phyloP scores from a whole-genome alignment of 2,113 vertebrate species.

The Ameiurus melas region DNA sequence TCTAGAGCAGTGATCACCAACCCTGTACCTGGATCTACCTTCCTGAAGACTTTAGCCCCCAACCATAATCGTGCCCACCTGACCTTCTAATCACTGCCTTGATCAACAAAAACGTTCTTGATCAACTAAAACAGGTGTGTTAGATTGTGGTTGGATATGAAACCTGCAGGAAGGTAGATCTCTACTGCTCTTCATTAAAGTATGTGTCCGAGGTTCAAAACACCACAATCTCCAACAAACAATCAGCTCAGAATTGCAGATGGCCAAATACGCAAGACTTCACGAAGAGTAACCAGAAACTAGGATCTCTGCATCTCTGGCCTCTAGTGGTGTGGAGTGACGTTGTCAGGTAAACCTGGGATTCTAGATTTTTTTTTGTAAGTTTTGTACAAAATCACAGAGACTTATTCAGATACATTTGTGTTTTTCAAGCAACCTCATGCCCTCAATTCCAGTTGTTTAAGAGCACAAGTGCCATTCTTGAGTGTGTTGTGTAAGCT shows the following conservation, averaged over 20 bases:
- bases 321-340: not conserved
- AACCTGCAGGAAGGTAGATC: too few relatives aligned
- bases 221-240: not conserved
- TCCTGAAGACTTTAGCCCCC: not conserved
- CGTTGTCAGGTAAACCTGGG: not conserved
- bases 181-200: too few relatives aligned
- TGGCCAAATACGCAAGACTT: not conserved
- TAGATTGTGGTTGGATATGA: too few relatives aligned
- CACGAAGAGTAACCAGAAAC: not conserved
- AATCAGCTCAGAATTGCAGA: not conserved
- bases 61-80: not conserved
- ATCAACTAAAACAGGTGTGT: too few relatives aligned
- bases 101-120: too few relatives aligned
- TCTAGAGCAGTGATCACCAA: not conserved
- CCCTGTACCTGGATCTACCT: too few relatives aligned
- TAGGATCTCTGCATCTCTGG: not conserved
- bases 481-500: constrained; percentile 17
- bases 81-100: not conserved
- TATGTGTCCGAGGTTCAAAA: too few relatives aligned
- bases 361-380: too few relatives aligned
- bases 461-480: not conserved
- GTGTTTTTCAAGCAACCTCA: not conserved
- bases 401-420: not conserved
- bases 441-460: not conserved
- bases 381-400: too few relatives aligned